Evolutionary conservation across 2,113 vertebrate genomes (phyloP), one percentile per base, ranked within the genome.

Genomic region (Calcarius ornatus): DNA sequence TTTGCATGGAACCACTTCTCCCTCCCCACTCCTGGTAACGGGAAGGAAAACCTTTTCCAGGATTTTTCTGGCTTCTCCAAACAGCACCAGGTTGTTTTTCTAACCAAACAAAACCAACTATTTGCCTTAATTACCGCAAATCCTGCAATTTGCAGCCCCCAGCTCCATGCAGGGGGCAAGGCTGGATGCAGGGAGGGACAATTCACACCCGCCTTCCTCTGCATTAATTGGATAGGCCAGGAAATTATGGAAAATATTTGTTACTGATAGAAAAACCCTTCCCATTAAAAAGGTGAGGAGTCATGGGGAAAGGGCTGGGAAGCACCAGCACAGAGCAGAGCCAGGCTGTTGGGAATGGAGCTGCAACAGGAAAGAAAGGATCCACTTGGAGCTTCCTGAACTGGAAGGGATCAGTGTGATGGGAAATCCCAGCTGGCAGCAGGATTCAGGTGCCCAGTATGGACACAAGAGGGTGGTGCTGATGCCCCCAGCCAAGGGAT

Each of bases 111-210:
- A 81, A 95, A 70, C n/a, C 93, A 95, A 91, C 69, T 47, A 30
- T 88, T 93, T 91, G 71, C 88, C 78, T 90, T 94, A 94, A 96
- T 92, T 83, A 83, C 65, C 38, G 57, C 68, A 72, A 94, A 93
- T 65, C 73, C 93, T 83, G 69, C 1, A 10, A 37, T 89, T 90
- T 88, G 88, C 95, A 92, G 69, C 94, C 93, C 88, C 50, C 30
- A 56, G 83, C 92, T 89, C 43, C 31, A 59, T 38, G 42, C 53
- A 60, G 82, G 65, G 81, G 84, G 86, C 1, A 59, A 69, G 88
- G 59, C 73, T 40, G 86, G 57, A 63, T 48, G 95, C 82, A 69
- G 82, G 82, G 81, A 91, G 73, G 68, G 65, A 75, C 75, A 82
- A 96, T 95, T 92, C 83, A 86, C 84, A 71, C 81, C 88, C 86